phyloP scores from a whole-genome alignment of 2,113 vertebrate species.

The Ammodramus savannarum region DNA sequence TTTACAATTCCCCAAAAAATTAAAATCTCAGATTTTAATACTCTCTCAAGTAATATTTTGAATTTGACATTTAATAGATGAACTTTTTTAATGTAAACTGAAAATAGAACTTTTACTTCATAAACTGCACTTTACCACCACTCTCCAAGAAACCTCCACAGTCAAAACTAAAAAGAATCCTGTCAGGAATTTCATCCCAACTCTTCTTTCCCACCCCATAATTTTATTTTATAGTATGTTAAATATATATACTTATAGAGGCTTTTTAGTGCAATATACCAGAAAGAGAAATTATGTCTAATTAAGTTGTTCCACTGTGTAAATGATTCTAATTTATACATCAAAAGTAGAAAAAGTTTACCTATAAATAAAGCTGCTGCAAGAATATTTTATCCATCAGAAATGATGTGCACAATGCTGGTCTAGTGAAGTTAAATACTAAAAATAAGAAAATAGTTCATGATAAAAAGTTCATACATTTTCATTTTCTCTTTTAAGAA shows the following conservation, averaged over 20 bases:
- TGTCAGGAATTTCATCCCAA: background rate
- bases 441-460: constrained; percentile 4
- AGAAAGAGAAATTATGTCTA: background rate
- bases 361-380: background rate
- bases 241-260: background rate
- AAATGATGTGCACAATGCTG: background rate
- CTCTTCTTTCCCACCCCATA: background rate
- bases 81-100: background rate
- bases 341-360: background rate
- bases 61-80: background rate
- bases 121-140: background rate
- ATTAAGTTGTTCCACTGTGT: background rate
- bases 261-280: background rate
- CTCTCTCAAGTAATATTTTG: background rate
- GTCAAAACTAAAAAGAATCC: background rate
- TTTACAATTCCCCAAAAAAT: fast-evolving
- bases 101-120: background rate
- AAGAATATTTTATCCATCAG: background rate
- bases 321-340: background rate
- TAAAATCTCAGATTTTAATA: background rate
- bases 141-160: background rate
- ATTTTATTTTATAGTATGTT: background rate
- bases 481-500: constrained; percentile 7
- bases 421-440: background rate
- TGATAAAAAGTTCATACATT: background rate